Percentiles rank a stretch among this genome's conserved stretches.
Conservation (phyloP, 2,797 vertebrate species). For the Ptychadena robeensis region DNA sequence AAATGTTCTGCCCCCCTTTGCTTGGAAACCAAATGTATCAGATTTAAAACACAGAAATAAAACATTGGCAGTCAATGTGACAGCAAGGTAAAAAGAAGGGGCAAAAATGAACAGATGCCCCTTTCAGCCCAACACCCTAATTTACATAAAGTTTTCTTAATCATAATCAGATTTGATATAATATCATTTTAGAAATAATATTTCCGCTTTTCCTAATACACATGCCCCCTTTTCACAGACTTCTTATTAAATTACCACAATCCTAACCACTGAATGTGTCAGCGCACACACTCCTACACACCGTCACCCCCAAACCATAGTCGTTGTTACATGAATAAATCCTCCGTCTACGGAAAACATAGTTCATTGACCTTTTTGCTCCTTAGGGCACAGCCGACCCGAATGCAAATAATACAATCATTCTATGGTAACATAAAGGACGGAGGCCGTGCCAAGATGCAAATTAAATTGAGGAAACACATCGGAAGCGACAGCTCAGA, state of each 20-base stretch:
- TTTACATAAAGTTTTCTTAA: neutral
- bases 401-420: conserved; percentile 36
- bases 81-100: neutral
- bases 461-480: conserved; percentile 43
- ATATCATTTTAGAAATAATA: neutral
- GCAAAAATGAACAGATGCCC: neutral
- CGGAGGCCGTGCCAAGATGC: conserved; percentile 22
- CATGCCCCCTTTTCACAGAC: neutral
- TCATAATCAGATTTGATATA: neutral
- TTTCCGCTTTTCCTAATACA: neutral
- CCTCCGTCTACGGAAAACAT: neutral
- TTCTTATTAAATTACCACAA: neutral
- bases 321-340: neutral
- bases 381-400: conserved; percentile 16
- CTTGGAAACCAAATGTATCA: neutral
- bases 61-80: neutral
- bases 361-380: conserved; percentile 7
- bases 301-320: neutral
- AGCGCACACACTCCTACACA: neutral
- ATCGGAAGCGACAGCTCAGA: conserved; percentile 51
- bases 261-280: neutral
- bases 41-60: neutral
- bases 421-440: conserved; percentile 33
- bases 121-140: neutral
- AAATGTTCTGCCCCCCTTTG: too few species aligned